Percentiles rank a stretch among this genome's conserved stretches.
These are phyloP conservation scores for Microtus oregoni DNA, from an alignment of 2,113 vertebrate genomes.

Conservation along the genomic window DNA sequence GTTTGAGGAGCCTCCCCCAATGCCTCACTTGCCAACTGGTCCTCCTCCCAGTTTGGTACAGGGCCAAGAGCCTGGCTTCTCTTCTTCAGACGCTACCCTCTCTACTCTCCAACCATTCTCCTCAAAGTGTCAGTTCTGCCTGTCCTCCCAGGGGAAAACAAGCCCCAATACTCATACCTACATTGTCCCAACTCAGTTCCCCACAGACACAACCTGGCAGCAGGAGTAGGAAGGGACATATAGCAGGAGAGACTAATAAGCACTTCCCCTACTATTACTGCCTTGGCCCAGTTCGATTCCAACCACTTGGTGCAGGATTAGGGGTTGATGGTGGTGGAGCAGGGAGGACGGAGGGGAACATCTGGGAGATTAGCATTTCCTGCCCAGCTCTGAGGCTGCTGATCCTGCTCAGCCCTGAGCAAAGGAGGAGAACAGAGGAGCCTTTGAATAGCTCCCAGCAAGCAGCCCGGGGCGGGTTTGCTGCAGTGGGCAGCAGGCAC, in stretches of 20 bases:
- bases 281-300: slow-evolving; percentile 81
- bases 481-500: slow-evolving; percentile 76
- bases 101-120: slow-evolving; percentile 20
- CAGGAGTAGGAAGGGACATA: neutral
- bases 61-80: slow-evolving; percentile 56
- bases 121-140: neutral
- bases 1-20: slow-evolving; percentile 31
- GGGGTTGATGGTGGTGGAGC: slow-evolving; percentile 87
- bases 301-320: slow-evolving; percentile 85
- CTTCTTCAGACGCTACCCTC: slow-evolving; percentile 46
- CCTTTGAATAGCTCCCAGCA: slow-evolving; percentile 90
- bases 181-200: slow-evolving; percentile 8
- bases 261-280: slow-evolving; percentile 3
- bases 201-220: slow-evolving; percentile 37
- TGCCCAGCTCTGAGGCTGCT: slow-evolving; percentile 87
- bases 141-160: neutral
- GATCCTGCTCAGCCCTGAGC: slow-evolving; percentile 87
- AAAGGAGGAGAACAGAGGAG: slow-evolving; percentile 89
- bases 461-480: slow-evolving; percentile 88
- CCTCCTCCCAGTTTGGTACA: slow-evolving; percentile 52
- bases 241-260: neutral
- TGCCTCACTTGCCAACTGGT: slow-evolving; percentile 50
- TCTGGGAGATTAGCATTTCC: slow-evolving; percentile 92
- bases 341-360: slow-evolving; percentile 86
- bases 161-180: neutral